Conservation (phyloP, 2,113 vertebrate species). For the Panthera uncia region DNA sequence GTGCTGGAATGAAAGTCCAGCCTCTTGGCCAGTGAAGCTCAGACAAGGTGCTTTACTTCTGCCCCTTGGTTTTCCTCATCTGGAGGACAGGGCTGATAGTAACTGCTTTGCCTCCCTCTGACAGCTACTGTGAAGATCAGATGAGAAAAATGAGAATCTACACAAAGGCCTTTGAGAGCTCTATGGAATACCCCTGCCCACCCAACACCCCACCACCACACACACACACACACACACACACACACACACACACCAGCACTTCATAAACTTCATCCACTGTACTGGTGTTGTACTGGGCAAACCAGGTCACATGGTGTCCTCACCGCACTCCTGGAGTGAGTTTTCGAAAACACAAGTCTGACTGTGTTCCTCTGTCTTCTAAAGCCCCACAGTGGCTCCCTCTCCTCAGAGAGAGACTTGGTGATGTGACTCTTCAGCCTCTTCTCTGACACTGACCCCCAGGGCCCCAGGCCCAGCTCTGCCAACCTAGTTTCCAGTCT, state of each 20-base stretch:
- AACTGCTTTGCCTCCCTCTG: background rate
- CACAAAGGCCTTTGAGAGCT: background rate
- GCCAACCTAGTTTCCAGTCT: background rate
- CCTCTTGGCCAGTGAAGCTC: background rate
- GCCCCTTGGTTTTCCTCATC: background rate
- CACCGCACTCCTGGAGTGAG: background rate
- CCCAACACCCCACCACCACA: background rate
- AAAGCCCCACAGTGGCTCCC: background rate
- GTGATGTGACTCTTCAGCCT: background rate
- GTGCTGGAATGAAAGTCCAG: background rate
- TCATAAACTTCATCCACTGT: rapidly evolving
- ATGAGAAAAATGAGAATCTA: background rate
- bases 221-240: too few relatives aligned
- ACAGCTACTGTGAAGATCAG: background rate
- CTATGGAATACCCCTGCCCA: background rate
- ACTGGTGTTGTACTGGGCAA: background rate
- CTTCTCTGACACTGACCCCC: background rate
- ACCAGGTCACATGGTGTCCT: background rate
- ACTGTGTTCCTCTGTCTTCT: background rate
- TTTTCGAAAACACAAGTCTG: background rate
- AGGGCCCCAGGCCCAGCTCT: rapidly evolving
- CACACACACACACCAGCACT: background rate
- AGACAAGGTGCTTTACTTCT: background rate
- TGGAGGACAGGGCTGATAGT: background rate
- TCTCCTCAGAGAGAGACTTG: background rate